Evolutionary conservation across 2,888 invertebrate species (phyloP).

Genomic region (Lepas anatifera): DNA sequence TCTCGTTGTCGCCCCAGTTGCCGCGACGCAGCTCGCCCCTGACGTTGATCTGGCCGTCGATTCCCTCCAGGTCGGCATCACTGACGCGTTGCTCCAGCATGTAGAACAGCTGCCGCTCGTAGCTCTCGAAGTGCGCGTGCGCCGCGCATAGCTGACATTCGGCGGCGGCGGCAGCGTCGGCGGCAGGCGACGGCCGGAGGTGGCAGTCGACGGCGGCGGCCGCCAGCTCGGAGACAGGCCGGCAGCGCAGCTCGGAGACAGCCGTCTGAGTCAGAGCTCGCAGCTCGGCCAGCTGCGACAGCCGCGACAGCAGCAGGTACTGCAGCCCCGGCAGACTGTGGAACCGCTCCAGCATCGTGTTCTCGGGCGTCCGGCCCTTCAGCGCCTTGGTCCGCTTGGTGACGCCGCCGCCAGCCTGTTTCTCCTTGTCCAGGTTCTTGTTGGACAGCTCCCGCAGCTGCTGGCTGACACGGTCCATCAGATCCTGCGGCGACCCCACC

Average conservation of each 20-base stretch:
- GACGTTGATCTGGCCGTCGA: constrained; percentile 29
- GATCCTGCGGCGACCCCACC: neutral
- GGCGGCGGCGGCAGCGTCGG: constrained; percentile 13
- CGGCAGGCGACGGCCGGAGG: constrained; percentile 33
- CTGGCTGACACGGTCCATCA: neutral
- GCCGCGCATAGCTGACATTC: constrained; percentile 35
- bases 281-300: constrained; percentile 31
- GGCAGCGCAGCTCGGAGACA: constrained; percentile 30
- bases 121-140: constrained; percentile 34
- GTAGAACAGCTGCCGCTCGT: constrained; percentile 41
- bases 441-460: neutral
- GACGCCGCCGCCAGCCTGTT: neutral
- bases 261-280: constrained; percentile 31
- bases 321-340: constrained; percentile 27
- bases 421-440: neutral
- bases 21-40: constrained; percentile 40
- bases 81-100: constrained; percentile 34
- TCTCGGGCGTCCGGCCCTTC: neutral
- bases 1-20: constrained; percentile 49
- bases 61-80: constrained; percentile 26
- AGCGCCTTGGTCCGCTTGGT: constrained; percentile 6
- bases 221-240: constrained; percentile 34
- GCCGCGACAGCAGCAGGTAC: constrained; percentile 32
- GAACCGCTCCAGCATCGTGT: constrained; percentile 1
- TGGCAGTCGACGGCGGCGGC: constrained; percentile 45